A percentile compares a stretch with the other conserved stretches of the same genome.
phyloP scores from a whole-genome alignment of 2,888 invertebrate genomes.

The Drosophila yooni region DNA sequence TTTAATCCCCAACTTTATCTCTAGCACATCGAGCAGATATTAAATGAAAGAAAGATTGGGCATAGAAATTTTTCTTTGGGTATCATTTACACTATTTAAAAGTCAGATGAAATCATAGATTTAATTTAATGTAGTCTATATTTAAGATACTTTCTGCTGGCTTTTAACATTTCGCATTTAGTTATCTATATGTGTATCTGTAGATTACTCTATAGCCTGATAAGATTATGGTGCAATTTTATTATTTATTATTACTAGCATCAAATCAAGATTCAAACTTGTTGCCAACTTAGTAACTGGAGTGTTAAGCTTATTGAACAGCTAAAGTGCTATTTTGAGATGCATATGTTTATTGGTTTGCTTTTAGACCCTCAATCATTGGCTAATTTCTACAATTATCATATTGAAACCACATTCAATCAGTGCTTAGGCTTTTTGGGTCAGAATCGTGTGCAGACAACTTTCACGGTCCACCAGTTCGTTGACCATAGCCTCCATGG shows the following conservation, averaged over 20 bases:
- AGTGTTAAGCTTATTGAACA: not conserved
- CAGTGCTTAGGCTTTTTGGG: constrained; percentile 44
- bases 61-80: not conserved
- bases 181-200: not conserved
- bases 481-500: constrained; percentile 62
- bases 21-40: not conserved
- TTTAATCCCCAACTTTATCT: not conserved
- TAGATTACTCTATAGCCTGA: not conserved
- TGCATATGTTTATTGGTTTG: constrained; percentile 2
- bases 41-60: not conserved
- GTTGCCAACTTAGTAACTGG: not conserved
- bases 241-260: not conserved
- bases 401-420: constrained; percentile 52
- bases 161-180: not conserved
- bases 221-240: not conserved
- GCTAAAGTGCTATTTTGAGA: constrained; percentile 13
- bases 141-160: not conserved
- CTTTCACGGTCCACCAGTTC: constrained; percentile 79
- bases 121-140: not conserved
- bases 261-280: not conserved
- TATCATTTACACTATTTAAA: not conserved
- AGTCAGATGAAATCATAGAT: not conserved
- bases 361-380: constrained; percentile 27
- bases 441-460: constrained; percentile 74
- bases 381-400: constrained; percentile 65